Conservation (phyloP, 2,888 invertebrate species). For the Lypha dubia region DNA sequence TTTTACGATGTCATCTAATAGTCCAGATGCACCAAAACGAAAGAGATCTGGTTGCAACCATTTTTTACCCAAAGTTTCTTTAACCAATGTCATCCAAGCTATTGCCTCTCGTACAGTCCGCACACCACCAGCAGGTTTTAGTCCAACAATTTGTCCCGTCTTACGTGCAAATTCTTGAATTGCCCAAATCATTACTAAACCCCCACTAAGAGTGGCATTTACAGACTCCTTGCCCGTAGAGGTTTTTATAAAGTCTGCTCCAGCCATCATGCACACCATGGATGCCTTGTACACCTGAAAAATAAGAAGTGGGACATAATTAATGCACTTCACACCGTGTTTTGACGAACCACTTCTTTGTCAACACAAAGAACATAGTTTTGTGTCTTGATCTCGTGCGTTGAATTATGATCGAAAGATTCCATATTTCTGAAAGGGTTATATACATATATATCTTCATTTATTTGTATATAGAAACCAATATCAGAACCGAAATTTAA, state of each 20-base stretch:
- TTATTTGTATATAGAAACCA: too few relatives aligned
- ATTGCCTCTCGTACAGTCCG: constrained; percentile 92
- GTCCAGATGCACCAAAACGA: constrained; percentile 96
- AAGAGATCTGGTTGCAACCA: constrained; percentile 93
- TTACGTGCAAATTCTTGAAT: constrained; percentile 90
- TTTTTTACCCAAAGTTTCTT: constrained; percentile 92
- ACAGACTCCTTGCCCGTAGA: constrained; percentile 98
- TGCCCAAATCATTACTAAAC: constrained; percentile 96
- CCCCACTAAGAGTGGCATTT: constrained; percentile 96
- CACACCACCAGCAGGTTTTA: constrained; percentile 99
- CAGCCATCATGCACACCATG: constrained; percentile 96
- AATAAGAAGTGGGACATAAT: background rate
- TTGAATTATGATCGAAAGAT: too few relatives aligned
- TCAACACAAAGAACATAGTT: background rate
- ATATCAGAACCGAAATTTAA: too few relatives aligned
- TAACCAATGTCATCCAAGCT: constrained; percentile 92
- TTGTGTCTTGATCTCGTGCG: background rate
- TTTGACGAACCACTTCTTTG: too few relatives aligned
- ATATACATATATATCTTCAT: too few relatives aligned
- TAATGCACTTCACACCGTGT: too few relatives aligned
- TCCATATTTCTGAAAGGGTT: too few relatives aligned
- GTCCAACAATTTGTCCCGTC: constrained; percentile 92
- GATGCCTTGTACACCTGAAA: constrained; percentile 92
- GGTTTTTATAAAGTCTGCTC: constrained; percentile 99
- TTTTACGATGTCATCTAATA: constrained; percentile 91